phyloP scores from a whole-genome alignment of 2,113 vertebrate genomes.

The Anoura caudifer region DNA sequence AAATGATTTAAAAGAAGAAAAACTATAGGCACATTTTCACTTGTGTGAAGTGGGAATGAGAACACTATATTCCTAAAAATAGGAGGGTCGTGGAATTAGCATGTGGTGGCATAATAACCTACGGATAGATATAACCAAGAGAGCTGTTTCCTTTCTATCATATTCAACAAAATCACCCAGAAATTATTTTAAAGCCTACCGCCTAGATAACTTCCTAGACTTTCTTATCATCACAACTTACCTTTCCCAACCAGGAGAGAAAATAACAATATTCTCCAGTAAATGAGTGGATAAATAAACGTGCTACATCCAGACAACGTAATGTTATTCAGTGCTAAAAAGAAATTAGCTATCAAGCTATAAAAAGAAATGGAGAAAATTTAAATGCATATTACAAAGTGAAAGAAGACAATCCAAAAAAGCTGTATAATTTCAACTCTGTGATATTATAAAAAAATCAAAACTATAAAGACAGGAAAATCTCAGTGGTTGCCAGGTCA shows the following conservation, averaged over 20 bases:
- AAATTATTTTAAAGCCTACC: not conserved
- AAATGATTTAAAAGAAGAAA: not conserved
- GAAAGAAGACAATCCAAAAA: not conserved
- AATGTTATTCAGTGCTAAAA: not conserved
- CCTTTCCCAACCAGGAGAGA: not conserved
- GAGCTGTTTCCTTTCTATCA: not conserved
- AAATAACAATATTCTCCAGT: not conserved
- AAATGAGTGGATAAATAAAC: not conserved
- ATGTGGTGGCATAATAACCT: not conserved
- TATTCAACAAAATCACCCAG: not conserved
- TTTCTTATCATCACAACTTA: not conserved
- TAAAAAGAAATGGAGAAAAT: not conserved
- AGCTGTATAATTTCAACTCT: not conserved
- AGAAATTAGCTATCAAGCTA: not conserved
- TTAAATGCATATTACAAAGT: not conserved
- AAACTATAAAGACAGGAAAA: not conserved
- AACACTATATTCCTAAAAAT: not conserved
- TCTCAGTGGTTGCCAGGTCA: not conserved
- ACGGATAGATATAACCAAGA: not conserved
- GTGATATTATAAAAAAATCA: not conserved
- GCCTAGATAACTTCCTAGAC: not conserved
- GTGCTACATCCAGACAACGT: not conserved
- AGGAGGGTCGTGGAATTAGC: not conserved
- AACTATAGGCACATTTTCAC: not conserved
- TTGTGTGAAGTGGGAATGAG: not conserved